Percentiles rank a stretch among this genome's conserved stretches.
Conservation (phyloP, 2,797 vertebrate genomes). For the Nasua narica region DNA sequence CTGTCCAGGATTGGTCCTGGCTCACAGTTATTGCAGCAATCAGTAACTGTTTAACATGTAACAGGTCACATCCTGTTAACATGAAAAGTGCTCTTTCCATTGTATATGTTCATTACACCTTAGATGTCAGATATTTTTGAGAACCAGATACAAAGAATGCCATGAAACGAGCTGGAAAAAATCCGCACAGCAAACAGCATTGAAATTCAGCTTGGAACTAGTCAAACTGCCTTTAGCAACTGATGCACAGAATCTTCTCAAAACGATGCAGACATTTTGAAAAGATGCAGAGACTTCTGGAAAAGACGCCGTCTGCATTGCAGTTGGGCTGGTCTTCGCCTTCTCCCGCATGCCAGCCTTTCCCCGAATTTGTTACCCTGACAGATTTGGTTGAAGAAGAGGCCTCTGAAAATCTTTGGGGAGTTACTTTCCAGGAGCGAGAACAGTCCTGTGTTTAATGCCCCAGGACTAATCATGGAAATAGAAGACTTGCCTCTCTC, state of each 20-base stretch:
- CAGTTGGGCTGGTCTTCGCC: neutral
- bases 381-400: neutral
- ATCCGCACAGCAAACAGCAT: neutral
- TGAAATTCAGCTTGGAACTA: neutral
- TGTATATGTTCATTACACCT: neutral
- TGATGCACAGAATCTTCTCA: neutral
- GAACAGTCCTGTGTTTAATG: neutral
- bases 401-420: neutral
- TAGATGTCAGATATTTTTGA: neutral
- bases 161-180: neutral
- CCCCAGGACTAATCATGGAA: neutral
- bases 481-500: rapidly evolving
- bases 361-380: neutral
- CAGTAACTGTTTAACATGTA: neutral
- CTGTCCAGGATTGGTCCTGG: neutral
- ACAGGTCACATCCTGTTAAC: neutral
- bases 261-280: neutral
- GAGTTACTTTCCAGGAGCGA: neutral
- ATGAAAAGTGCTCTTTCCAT: neutral
- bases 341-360: rapidly evolving
- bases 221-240: neutral
- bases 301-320: neutral
- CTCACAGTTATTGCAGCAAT: neutral
- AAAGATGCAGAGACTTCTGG: neutral
- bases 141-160: neutral